These are phyloP conservation scores for Synergus laeviventris DNA, from an alignment of 2,888 invertebrate species.

Conservation along the genomic window DNA sequence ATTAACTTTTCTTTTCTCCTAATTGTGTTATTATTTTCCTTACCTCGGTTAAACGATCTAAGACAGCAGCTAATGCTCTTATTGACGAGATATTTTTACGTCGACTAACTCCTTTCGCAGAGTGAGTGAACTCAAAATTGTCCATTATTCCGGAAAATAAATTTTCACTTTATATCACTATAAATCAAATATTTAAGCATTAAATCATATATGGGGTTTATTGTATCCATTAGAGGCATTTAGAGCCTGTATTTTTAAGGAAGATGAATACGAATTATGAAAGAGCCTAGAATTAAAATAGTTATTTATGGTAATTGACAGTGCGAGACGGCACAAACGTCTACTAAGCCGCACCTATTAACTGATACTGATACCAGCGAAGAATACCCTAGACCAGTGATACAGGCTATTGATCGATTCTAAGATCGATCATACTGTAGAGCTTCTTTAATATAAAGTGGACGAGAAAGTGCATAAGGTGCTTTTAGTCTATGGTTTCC, in stretches of 20 bases:
- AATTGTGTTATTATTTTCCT: not conserved
- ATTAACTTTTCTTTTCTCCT: too few species aligned
- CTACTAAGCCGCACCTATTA: slow-evolving; percentile 48
- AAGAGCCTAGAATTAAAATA: not conserved
- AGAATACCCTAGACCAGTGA: slow-evolving; percentile 39
- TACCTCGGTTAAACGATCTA: slow-evolving; percentile 9
- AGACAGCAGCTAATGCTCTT: not conserved
- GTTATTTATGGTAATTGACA: slow-evolving; percentile 1
- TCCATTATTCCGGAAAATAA: not conserved
- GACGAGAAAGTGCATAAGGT: not conserved
- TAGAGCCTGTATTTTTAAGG: not conserved
- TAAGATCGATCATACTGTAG: slow-evolving; percentile 34
- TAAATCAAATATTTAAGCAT: not conserved
- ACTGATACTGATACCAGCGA: not conserved
- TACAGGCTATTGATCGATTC: slow-evolving; percentile 52
- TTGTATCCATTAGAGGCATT: not conserved
- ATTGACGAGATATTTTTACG: not conserved
- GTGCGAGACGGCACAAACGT: slow-evolving; percentile 25
- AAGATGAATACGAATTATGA: not conserved
- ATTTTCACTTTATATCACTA: not conserved
- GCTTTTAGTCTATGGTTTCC: not conserved
- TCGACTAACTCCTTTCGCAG: slow-evolving; percentile 3
- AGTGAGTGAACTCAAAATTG: not conserved
- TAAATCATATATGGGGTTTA: not conserved
- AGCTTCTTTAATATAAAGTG: slow-evolving; percentile 41